phyloP scores from a whole-genome alignment of 2,113 vertebrate genomes.

The Tachysurus fulvidraco region DNA sequence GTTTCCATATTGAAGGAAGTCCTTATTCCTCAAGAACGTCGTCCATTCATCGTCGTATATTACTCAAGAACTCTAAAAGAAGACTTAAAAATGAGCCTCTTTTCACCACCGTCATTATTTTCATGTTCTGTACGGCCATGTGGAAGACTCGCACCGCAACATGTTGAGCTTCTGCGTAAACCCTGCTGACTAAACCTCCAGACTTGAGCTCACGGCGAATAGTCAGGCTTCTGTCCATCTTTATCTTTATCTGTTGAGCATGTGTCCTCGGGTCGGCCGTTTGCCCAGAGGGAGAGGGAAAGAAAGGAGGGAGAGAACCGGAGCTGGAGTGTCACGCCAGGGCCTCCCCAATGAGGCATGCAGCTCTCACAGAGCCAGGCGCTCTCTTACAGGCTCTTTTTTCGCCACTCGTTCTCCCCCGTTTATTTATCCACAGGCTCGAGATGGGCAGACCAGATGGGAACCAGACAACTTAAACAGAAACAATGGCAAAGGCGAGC shows the following conservation, averaged over 20 bases:
- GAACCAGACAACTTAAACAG: conserved; percentile 73
- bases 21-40: neutral
- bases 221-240: conserved; percentile 37
- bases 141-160: neutral
- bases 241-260: conserved; percentile 59
- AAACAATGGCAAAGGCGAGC: conserved; percentile 55
- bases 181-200: neutral
- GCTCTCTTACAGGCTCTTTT: conserved; percentile 67
- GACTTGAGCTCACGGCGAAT: neutral
- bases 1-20: neutral
- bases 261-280: conserved; percentile 47
- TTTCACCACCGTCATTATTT: neutral
- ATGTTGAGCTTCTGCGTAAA: neutral
- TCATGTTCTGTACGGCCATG: neutral
- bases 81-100: neutral
- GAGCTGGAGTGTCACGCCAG: conserved; percentile 50
- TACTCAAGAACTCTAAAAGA: neutral
- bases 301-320: conserved; percentile 24
- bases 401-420: conserved; percentile 54
- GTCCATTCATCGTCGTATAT: neutral
- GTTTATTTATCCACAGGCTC: conserved; percentile 79
- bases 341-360: conserved; percentile 73
- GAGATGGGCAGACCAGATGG: conserved; percentile 81
- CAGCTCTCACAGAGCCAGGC: conserved; percentile 72
- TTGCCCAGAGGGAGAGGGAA: conserved; percentile 9